phyloP scores from a whole-genome alignment of 2,888 invertebrate species.

The Drosophila setosimentum region DNA sequence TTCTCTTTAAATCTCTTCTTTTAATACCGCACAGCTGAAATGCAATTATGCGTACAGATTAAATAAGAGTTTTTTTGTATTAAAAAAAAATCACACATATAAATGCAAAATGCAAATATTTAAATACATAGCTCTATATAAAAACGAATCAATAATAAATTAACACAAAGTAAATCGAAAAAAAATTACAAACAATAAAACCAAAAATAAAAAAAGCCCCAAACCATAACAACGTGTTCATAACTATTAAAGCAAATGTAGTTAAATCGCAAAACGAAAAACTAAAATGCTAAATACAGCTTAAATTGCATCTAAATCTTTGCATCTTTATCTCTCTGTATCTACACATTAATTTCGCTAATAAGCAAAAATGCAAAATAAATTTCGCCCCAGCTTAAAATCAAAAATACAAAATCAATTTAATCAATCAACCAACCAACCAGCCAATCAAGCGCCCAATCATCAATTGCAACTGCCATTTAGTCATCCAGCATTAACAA shows the following conservation, averaged over 20 bases:
- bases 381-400: constrained; percentile 57
- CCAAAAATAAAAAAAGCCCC: constrained; percentile 21
- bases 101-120: constrained; percentile 64
- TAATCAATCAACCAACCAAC: constrained; percentile 58
- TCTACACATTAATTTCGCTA: constrained; percentile 38
- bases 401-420: constrained; percentile 50
- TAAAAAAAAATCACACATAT: constrained; percentile 45
- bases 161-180: constrained; percentile 23
- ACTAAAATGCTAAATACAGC: constrained; percentile 51
- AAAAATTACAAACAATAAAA: constrained; percentile 21
- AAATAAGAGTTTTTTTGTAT: constrained; percentile 44
- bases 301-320: constrained; percentile 44
- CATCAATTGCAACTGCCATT: constrained; percentile 76
- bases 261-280: constrained; percentile 34
- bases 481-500: constrained; percentile 48
- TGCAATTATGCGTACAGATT: constrained; percentile 53
- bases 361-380: constrained; percentile 58
- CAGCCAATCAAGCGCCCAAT: constrained; percentile 68
- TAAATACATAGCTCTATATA: constrained; percentile 48
- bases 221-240: constrained; percentile 71
- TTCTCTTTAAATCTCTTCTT: constrained; percentile 53
- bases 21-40: constrained; percentile 54
- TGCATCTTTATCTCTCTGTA: constrained; percentile 45
- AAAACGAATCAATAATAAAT: constrained; percentile 31
- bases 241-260: constrained; percentile 56